Evolutionary conservation across 2,797 vertebrate genomes (phyloP), one percentile per base, ranked within the genome.

Genomic region (Scleropages formosus): DNA sequence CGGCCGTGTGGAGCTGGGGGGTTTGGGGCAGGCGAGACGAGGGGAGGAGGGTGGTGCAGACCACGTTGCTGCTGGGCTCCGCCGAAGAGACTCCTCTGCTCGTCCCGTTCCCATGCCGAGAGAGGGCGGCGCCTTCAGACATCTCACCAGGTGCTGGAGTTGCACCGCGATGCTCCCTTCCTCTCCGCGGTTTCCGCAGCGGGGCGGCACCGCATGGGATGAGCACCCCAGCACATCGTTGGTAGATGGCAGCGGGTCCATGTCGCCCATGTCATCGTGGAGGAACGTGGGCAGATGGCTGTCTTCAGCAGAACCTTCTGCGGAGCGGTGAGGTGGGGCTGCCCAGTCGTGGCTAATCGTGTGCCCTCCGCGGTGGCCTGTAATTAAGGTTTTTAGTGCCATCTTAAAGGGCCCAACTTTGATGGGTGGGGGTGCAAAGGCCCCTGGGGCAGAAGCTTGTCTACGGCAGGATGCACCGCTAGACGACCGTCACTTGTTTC

Each of bases 361-460:
- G 77, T 79, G 79, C 77, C 80, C n/a, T 11, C 58, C 62, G 15
- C 13, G 63, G 51, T 12, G 65, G 58, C 18, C 56, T 85, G 88
- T 90, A 88, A 90, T 90, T 88, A 91, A 91, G 88, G 91, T 88
- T 89, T 90, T 90, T 87, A 88, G 91, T 89, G 88, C 88, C 82
- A 63, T 76, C 60, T 86, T 81, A 82, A 82, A 86, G 88, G 84
- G 56, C 15, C 26, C 16, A 18, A 26, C 73, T 88, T 86, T 86
- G 83, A 86, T 79, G 79, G 80, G 83, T 88, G 26, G 13, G 68
- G 49, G 62, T 59, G 72, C 44, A 69, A 78, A 74, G 79, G 72
- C 77, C 78, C 80, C 78, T 74, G 64, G 11, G 27, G 24, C 20
- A 60, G 20, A 39, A 26, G 10, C 16, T 46, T 63, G 1, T 24